Evolutionary conservation across 1,140 invertebrate genomes (phyloP).

Genomic region (Arctopsyche grandis): DNA sequence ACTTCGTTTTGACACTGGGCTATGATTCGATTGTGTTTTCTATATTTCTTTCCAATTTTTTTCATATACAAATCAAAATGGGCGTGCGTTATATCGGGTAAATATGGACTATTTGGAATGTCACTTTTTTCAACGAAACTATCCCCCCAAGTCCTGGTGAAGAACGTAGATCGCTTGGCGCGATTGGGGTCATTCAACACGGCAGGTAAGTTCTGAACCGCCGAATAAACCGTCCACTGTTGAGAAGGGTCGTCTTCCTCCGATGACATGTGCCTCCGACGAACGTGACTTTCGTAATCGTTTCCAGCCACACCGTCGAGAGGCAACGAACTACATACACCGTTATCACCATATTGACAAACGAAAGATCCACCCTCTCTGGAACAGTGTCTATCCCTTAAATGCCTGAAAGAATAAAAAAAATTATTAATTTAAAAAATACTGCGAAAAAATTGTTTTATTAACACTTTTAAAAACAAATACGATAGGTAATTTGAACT

Average conservation of each 20-base stretch:
- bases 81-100: constrained; percentile 84
- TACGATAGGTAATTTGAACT: too few species aligned
- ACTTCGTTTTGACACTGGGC: constrained; percentile 59
- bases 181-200: constrained; percentile 95
- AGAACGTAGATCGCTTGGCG: constrained; percentile 91
- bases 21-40: constrained; percentile 67
- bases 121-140: constrained; percentile 85
- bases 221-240: constrained; percentile 81
- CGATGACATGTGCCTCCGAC: constrained; percentile 79
- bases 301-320: constrained; percentile 88
- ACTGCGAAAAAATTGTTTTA: background rate
- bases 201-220: constrained; percentile 94
- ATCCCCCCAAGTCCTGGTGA: constrained; percentile 98
- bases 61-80: constrained; percentile 92
- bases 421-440: background rate
- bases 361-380: constrained; percentile 89
- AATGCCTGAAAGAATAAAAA: constrained; percentile 70
- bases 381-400: constrained; percentile 83
- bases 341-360: constrained; percentile 90
- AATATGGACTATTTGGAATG: constrained; percentile 79
- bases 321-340: constrained; percentile 85
- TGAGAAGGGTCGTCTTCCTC: constrained; percentile 66
- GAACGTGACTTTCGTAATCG: constrained; percentile 89
- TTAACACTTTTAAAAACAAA: too few species aligned
- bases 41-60: constrained; percentile 74